A percentile compares a stretch with the other conserved stretches of the same genome.
Conservation (phyloP, 2,888 invertebrate genomes). For the Philereme vetulata region DNA sequence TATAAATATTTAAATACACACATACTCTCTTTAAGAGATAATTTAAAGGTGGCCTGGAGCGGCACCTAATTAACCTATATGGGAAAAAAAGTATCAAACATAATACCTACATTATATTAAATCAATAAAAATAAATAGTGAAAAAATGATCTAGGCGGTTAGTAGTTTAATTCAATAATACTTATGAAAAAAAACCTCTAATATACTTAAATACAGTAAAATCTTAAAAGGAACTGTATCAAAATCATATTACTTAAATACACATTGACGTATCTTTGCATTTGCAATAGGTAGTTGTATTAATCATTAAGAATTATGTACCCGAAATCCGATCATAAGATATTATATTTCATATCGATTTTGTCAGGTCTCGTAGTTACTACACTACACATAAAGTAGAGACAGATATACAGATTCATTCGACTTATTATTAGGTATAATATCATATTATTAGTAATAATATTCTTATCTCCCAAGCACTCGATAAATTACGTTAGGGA, state of each 20-base stretch:
- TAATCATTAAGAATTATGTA: constrained; percentile 1
- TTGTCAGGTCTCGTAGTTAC: constrained; percentile 50
- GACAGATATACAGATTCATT: not conserved
- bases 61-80: constrained; percentile 21
- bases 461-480: not conserved
- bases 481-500: constrained; percentile 1
- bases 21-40: constrained; percentile 56
- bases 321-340: constrained; percentile 12
- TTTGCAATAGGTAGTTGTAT: not conserved
- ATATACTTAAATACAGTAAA: not conserved
- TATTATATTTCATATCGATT: constrained; percentile 32
- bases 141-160: not conserved
- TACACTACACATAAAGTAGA: constrained; percentile 12
- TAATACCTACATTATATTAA: too few relatives aligned
- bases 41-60: constrained; percentile 27
- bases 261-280: not conserved
- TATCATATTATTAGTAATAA: not conserved
- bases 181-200: too few relatives aligned
- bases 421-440: not conserved
- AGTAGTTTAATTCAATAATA: not conserved
- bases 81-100: not conserved
- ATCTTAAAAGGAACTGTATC: not conserved
- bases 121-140: not conserved
- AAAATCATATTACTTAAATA: not conserved
- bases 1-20: constrained; percentile 41